Evolutionary conservation across 2,797 vertebrate genomes (phyloP).

Genomic region (Malurus leucopterus): DNA sequence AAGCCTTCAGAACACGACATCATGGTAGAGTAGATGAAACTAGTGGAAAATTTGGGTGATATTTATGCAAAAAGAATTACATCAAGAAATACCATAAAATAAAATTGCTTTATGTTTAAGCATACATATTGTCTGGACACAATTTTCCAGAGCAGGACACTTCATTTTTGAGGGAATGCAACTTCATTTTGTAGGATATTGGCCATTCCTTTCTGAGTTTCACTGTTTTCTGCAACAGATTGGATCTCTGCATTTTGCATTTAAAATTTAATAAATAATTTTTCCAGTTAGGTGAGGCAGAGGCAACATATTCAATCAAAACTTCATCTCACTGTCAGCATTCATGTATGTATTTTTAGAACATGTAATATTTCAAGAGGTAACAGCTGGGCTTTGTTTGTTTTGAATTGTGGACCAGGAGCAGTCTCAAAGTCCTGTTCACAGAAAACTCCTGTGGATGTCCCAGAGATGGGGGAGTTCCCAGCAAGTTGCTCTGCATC

Average conservation of each 20-base stretch:
- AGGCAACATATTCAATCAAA: background rate
- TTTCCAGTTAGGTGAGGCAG: background rate
- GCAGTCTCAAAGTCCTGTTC: background rate
- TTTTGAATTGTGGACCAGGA: background rate
- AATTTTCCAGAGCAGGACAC: background rate
- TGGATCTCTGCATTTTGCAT: background rate
- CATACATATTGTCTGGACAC: background rate
- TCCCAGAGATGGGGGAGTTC: background rate
- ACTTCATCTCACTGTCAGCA: background rate
- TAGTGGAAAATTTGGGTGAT: conserved; percentile 1
- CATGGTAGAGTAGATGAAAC: background rate
- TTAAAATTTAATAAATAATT: background rate
- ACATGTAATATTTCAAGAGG: background rate
- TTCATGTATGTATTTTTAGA: background rate
- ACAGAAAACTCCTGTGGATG: background rate
- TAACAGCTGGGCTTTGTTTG: background rate
- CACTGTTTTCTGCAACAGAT: background rate
- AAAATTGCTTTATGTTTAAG: background rate
- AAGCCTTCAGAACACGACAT: conserved; percentile 10
- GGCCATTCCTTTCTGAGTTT: background rate
- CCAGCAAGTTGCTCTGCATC: background rate
- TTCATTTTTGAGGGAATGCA: background rate
- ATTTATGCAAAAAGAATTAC: background rate
- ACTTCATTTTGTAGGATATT: background rate
- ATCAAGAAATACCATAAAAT: background rate